Percentiles rank a stretch among this genome's conserved stretches.
Conservation (phyloP, 2,113 vertebrate genomes). For the Saguinus imperator region DNA sequence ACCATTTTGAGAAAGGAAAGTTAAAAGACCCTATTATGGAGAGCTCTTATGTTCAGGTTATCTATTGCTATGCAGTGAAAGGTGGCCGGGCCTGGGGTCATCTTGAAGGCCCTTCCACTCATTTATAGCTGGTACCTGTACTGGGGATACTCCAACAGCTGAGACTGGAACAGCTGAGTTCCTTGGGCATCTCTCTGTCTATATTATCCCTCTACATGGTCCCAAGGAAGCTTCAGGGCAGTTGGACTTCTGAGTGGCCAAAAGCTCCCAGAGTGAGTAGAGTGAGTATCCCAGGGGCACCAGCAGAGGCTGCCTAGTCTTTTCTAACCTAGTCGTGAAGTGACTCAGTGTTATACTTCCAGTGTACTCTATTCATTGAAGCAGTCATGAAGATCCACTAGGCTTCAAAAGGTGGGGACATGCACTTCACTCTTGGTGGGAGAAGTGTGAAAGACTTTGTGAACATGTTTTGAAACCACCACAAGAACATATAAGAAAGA, state of each 20-base stretch:
- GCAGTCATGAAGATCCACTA: not conserved
- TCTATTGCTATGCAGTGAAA: not conserved
- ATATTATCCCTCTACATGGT: rapidly evolving
- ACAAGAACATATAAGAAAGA: not conserved
- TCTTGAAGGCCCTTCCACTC: not conserved
- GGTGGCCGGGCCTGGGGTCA: not conserved
- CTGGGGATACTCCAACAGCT: not conserved
- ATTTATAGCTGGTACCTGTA: not conserved
- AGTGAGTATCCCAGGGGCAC: not conserved
- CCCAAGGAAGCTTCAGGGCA: not conserved
- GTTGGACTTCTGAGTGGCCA: not conserved
- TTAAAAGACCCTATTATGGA: not conserved
- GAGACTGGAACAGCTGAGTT: not conserved
- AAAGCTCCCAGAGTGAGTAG: not conserved
- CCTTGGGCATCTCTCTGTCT: not conserved
- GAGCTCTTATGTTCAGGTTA: not conserved
- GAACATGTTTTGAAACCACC: not conserved
- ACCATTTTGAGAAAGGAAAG: not conserved
- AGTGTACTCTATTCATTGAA: not conserved
- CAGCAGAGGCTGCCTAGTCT: not conserved
- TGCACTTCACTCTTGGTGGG: not conserved
- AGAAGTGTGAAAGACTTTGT: not conserved
- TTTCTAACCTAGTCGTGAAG: not conserved
- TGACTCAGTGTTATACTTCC: not conserved
- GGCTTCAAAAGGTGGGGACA: not conserved